Evolutionary conservation across 2,113 vertebrate species (phyloP).

Genomic region (Dinomys branickii): DNA sequence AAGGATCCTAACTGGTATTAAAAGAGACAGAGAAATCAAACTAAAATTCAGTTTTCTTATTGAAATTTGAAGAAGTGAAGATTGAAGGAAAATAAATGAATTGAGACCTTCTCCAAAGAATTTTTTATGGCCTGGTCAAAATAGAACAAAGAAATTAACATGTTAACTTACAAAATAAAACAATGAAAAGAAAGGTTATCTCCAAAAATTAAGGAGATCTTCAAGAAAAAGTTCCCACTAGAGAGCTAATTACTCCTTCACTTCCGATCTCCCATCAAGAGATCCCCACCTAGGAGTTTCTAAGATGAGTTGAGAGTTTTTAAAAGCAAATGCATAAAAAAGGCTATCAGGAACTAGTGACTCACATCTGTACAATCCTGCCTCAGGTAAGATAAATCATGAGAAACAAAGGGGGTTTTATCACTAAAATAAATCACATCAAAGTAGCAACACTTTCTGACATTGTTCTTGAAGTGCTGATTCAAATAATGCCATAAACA

Average conservation of each 20-base stretch:
- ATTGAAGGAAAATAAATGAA: not conserved
- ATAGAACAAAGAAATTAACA: not conserved
- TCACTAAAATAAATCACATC: not conserved
- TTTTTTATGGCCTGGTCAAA: not conserved
- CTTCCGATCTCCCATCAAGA: not conserved
- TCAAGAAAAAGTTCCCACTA: not conserved
- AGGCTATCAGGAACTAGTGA: not conserved
- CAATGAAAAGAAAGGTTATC: not conserved
- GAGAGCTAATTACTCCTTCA: not conserved
- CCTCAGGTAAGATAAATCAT: not conserved
- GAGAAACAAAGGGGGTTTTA: not conserved
- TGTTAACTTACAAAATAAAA: not conserved
- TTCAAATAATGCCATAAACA: not conserved
- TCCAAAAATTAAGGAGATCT: not conserved
- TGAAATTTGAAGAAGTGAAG: not conserved
- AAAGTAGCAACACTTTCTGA: not conserved
- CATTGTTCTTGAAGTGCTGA: not conserved
- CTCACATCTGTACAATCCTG: not conserved
- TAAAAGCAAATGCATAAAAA: not conserved
- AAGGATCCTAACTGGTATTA: not conserved
- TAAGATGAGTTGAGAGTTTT: not conserved
- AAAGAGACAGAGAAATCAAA: not conserved
- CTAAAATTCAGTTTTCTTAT: not conserved
- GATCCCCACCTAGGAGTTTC: not conserved
- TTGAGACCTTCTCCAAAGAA: not conserved